Evolutionary conservation across 2,888 invertebrate species (phyloP), one percentile per base, ranked within the genome.

Genomic region (Pristionchus arcanus): DNA sequence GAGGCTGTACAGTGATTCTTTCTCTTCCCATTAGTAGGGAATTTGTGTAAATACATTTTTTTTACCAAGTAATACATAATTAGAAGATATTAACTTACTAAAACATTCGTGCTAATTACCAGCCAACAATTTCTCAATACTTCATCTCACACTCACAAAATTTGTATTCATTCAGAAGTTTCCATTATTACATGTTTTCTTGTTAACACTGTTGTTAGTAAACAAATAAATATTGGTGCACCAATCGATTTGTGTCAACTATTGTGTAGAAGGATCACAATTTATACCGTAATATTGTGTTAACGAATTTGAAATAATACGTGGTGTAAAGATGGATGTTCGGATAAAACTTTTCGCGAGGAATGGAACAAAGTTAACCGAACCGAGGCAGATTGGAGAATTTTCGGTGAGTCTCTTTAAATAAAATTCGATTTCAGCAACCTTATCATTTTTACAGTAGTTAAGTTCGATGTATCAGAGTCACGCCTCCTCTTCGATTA

Each of bases 281-380:
- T 7, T 16, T 53, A 81, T 81, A 81, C 28, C 55, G n/a, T 9
- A n/a, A 63, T 63, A 63, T 42, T 16, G 9, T 2, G 71, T 42
- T 25, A 25, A 77, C 42, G 77, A 77, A 15, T 28, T 68, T 68
- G 28, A 55, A 63, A 4, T 63, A n/a, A 31, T 71, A 2, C 13
- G 0, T 49, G 42, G 42, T 71, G 7, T 42, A 28, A 21, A 81
- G 81, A 81, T 81, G 81, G 81, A 81, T 42, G 81, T 81, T 53
- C 49, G 49, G 34, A 81, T 81, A 81, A 81, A 81, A 49, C 81
- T 81, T 2, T 81, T 81, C 81, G 81, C 81, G 49, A 81, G 81
- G 49, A 81, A 81, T 53, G 81, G 81, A 53, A 81, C 81, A 28
- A 81, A 49, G 28, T 81, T 81, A 53, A 81, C 81, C 28, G 53